Evolutionary conservation across 2,113 vertebrate species (phyloP).

Genomic region (Dascyllus trimaculatus): DNA sequence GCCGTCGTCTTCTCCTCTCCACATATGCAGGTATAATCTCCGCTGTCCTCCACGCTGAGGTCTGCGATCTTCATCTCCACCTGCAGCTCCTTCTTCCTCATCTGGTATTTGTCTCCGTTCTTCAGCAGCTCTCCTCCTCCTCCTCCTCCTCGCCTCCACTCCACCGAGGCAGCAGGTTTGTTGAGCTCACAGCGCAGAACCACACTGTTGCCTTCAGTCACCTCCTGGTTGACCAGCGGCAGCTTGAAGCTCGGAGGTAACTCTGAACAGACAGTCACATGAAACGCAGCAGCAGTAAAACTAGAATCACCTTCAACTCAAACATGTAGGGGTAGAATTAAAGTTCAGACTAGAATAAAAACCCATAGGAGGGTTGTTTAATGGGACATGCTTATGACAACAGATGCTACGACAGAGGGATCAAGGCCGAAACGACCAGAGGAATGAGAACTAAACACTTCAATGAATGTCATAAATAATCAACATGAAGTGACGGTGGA

Average conservation of each 20-base stretch:
- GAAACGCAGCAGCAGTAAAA: not conserved
- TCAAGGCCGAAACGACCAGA: no score
- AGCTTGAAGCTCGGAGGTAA: slow-evolving; percentile 84
- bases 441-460: no score
- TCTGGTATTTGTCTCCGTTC: slow-evolving; percentile 87
- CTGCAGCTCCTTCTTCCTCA: slow-evolving; percentile 84
- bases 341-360: no score
- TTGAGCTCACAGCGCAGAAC: slow-evolving; percentile 87
- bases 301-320: not conserved
- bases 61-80: slow-evolving; percentile 84
- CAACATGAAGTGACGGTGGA: no score
- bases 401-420: no score
- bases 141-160: slow-evolving; percentile 80
- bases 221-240: slow-evolving; percentile 85
- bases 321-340: no score
- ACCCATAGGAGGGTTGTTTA: no score
- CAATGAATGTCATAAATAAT: no score
- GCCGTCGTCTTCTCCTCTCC: slow-evolving; percentile 84
- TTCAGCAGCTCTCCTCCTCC: slow-evolving; percentile 74
- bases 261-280: slow-evolving; percentile 67
- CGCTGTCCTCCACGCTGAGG: slow-evolving; percentile 84
- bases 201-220: slow-evolving; percentile 83
- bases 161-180: slow-evolving; percentile 75
- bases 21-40: slow-evolving; percentile 84
- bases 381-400: no score